Percentiles rank a stretch among this genome's conserved stretches.
These are phyloP conservation scores for Leptopilina myrica DNA, from an alignment of 2,888 invertebrate genomes.

Conservation along the genomic window DNA sequence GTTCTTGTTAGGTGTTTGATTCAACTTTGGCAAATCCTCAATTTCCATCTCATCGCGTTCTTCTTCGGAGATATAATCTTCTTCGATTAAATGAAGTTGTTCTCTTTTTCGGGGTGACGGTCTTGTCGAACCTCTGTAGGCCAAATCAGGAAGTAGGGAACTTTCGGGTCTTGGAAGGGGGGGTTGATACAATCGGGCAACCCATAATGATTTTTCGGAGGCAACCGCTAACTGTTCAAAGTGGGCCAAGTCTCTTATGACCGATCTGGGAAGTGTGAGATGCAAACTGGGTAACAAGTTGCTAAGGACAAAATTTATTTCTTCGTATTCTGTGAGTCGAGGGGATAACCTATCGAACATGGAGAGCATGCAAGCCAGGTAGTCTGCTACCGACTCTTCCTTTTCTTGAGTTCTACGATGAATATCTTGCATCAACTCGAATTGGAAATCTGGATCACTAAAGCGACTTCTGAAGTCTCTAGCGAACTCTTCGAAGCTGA, in stretches of 20 bases:
- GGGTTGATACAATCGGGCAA: background rate
- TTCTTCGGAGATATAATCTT: background rate
- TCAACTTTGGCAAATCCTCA: background rate
- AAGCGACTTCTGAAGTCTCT: background rate
- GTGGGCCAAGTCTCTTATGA: background rate
- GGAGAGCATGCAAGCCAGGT: background rate
- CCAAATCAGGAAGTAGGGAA: background rate
- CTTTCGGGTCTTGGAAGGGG: background rate
- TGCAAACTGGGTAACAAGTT: background rate
- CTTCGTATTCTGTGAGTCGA: background rate
- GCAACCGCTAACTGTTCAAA: background rate
- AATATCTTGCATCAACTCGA: background rate
- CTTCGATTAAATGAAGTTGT: background rate
- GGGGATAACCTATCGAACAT: background rate
- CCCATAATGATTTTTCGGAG: background rate
- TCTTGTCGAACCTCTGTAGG: background rate
- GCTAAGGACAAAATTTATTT: background rate
- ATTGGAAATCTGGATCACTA: background rate
- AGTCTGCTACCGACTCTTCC: background rate
- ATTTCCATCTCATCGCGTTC: background rate
- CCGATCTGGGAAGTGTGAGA: background rate
- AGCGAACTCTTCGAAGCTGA: background rate
- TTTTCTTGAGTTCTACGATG: background rate
- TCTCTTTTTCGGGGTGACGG: background rate
- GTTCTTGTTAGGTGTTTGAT: too few relatives aligned